These are phyloP conservation scores for Acanthacorydalis orientalis DNA, from an alignment of 2,888 invertebrate species.

Conservation along the genomic window DNA sequence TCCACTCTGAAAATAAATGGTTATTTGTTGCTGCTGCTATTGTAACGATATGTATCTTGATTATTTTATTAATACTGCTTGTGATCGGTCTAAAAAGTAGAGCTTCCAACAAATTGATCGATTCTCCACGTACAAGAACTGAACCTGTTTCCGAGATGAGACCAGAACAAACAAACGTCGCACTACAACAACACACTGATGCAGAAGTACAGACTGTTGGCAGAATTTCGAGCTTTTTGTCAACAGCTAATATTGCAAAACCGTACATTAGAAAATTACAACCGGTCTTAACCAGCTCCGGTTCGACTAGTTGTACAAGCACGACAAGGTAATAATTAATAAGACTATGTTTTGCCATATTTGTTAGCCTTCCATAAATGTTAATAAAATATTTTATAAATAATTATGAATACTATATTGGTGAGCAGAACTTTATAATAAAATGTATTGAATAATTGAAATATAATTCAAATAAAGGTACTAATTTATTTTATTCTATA, in stretches of 20 bases:
- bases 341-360: too few relatives aligned
- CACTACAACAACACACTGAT: not conserved
- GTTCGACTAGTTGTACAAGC: not conserved
- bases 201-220: slow-evolving; percentile 5
- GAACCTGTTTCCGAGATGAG: not conserved
- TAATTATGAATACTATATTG: too few relatives aligned
- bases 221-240: not conserved
- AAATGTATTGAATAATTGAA: too few relatives aligned
- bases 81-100: slow-evolving; percentile 27
- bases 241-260: not conserved
- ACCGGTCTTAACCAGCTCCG: not conserved
- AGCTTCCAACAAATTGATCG: not conserved
- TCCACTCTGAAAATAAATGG: slow-evolving; percentile 38
- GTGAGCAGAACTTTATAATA: too few relatives aligned
- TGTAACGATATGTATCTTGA: slow-evolving; percentile 37
- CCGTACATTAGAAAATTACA: not conserved
- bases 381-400: too few relatives aligned
- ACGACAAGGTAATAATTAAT: not conserved
- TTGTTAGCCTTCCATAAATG: too few relatives aligned
- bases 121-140: not conserved
- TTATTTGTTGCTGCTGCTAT: slow-evolving; percentile 44
- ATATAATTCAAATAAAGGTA: too few relatives aligned
- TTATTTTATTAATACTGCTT: slow-evolving; percentile 34
- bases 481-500: not conserved
- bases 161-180: not conserved